These are phyloP conservation scores for Noturus placidus DNA, from an alignment of 2,113 vertebrate genomes.

Conservation along the genomic window DNA sequence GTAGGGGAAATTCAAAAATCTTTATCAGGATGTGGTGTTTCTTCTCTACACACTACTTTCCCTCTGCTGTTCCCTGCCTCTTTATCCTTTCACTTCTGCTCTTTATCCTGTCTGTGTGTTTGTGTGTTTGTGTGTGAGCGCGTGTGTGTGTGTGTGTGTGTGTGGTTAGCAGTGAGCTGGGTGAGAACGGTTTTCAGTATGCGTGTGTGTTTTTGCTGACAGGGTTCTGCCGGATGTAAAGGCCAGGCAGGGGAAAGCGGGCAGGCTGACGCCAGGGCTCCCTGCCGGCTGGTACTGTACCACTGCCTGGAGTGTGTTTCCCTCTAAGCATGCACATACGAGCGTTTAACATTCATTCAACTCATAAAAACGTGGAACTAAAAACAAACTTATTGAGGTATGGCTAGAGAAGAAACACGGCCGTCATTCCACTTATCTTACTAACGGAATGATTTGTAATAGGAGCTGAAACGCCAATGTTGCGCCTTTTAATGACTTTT, in stretches of 20 bases:
- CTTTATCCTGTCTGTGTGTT: slow-evolving; percentile 5
- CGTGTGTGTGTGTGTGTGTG: slow-evolving; percentile 13
- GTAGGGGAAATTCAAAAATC: too few species aligned
- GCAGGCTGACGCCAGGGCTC: slow-evolving; percentile 42
- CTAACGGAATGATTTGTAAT: not conserved
- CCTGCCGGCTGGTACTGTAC: slow-evolving; percentile 60
- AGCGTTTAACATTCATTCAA: not conserved
- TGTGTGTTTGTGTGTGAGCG: not conserved
- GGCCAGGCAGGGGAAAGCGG: slow-evolving; percentile 46
- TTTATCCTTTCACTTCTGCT: slow-evolving; percentile 33
- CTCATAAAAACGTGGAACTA: not conserved
- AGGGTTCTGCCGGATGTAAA: slow-evolving; percentile 57
- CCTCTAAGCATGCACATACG: slow-evolving; percentile 6
- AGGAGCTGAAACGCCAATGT: not conserved
- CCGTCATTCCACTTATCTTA: not conserved
- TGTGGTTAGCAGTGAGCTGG: not conserved
- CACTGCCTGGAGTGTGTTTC: slow-evolving; percentile 36
- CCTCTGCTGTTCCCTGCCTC: slow-evolving; percentile 19
- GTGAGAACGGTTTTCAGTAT: slow-evolving; percentile 23
- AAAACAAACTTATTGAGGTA: not conserved
- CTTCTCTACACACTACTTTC: not conserved
- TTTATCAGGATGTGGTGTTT: not conserved
- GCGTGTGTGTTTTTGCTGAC: slow-evolving; percentile 43
- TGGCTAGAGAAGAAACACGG: not conserved
- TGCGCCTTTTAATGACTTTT: too few species aligned